These are phyloP conservation scores for Chirona hameri DNA, from an alignment of 2,888 invertebrate genomes.

Conservation along the genomic window DNA sequence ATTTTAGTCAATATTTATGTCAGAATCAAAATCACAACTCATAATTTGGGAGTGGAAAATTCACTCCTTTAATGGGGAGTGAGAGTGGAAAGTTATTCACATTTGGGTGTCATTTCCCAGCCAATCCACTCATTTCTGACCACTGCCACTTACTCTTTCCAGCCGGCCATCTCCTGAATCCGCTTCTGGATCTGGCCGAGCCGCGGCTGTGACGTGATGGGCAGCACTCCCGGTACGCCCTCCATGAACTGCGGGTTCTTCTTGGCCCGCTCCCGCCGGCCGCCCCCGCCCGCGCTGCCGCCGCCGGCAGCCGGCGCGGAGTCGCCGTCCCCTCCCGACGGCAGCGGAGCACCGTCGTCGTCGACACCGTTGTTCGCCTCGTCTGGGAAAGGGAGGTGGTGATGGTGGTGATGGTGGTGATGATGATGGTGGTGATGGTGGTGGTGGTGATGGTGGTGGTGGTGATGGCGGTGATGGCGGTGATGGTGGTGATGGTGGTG, in stretches of 20 bases:
- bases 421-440: too few relatives aligned
- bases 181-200: constrained; percentile 66
- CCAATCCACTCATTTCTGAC: too few relatives aligned
- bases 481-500: too few relatives aligned
- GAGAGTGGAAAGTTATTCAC: too few relatives aligned
- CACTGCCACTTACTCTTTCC: constrained; percentile 55
- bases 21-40: too few relatives aligned
- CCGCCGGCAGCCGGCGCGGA: constrained; percentile 41
- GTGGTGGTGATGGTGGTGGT: too few relatives aligned
- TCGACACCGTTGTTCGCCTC: constrained; percentile 13
- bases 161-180: constrained; percentile 74
- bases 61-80: too few relatives aligned
- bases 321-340: constrained; percentile 32
- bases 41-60: too few relatives aligned
- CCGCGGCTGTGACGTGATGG: constrained; percentile 61
- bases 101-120: too few relatives aligned
- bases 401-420: too few relatives aligned
- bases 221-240: constrained; percentile 73
- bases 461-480: too few relatives aligned
- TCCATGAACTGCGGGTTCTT: constrained; percentile 77
- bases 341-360: constrained; percentile 5
- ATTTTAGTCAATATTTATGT: too few relatives aligned
- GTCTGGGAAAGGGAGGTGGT: constrained; percentile 22
- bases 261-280: constrained; percentile 51
- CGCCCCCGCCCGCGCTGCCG: constrained; percentile 38